A percentile compares a stretch with the other conserved stretches of the same genome.
These are phyloP conservation scores for Triplophysa yarkandensis DNA, from an alignment of 2,797 vertebrate species.

Conservation along the genomic window DNA sequence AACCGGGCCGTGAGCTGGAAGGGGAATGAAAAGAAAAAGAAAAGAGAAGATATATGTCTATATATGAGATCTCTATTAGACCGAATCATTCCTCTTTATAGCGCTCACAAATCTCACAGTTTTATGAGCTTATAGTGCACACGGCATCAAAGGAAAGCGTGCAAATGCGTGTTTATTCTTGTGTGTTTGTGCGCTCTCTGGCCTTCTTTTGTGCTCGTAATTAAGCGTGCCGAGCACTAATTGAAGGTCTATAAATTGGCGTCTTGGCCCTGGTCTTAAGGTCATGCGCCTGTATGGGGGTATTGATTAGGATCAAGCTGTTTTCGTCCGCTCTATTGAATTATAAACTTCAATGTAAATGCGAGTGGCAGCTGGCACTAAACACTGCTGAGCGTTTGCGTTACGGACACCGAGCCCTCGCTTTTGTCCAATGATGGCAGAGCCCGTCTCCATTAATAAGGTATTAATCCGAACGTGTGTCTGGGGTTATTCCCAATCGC, in stretches of 20 bases:
- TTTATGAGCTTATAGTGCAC: conserved; percentile 22
- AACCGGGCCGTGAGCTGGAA: background rate
- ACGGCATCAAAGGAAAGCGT: conserved; percentile 18
- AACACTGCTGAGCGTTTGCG: background rate
- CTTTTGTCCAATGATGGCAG: background rate
- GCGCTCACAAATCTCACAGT: conserved; percentile 30
- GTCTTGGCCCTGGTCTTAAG: conserved; percentile 65
- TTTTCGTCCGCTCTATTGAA: conserved; percentile 57
- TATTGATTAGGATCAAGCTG: conserved; percentile 49
- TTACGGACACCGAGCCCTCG: background rate
- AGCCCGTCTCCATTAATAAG: conserved; percentile 58
- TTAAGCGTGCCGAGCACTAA: conserved; percentile 67
- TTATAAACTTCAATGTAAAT: conserved; percentile 67
- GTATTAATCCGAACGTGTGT: conserved; percentile 53
- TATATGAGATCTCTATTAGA: conserved; percentile 37
- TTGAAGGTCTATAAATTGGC: conserved; percentile 70
- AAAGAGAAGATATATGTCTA: conserved; percentile 44
- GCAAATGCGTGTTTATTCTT: conserved; percentile 9
- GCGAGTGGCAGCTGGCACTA: conserved; percentile 60
- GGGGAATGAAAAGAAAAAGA: conserved; percentile 11
- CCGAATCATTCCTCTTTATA: conserved; percentile 36
- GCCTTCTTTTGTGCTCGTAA: conserved; percentile 16
- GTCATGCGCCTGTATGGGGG: conserved; percentile 66
- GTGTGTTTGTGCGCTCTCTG: conserved; percentile 31
- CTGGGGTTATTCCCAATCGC: conserved; percentile 64